A percentile compares a stretch with the other conserved stretches of the same genome.
Evolutionary conservation across 2,113 vertebrate species (phyloP).

Genomic region (Illadopsis cleaveri): DNA sequence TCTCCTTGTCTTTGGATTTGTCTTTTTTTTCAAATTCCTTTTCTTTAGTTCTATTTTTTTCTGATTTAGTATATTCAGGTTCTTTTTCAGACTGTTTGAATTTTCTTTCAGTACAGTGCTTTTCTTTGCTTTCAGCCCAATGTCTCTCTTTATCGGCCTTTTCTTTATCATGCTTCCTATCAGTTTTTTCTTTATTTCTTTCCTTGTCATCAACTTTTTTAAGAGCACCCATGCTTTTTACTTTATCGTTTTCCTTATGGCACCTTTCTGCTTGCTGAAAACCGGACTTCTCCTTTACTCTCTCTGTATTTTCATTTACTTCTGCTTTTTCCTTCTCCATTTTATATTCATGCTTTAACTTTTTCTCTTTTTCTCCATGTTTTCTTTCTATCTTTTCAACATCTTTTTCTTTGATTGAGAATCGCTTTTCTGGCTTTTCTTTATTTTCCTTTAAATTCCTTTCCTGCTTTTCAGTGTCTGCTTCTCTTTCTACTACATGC

Average conservation of each 20-base stretch:
- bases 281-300: constrained; percentile 79
- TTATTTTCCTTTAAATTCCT: constrained; percentile 77
- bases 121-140: constrained; percentile 84
- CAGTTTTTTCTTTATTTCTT: constrained; percentile 88
- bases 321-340: constrained; percentile 85
- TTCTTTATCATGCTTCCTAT: constrained; percentile 89
- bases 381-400: constrained; percentile 87
- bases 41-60: constrained; percentile 86
- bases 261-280: constrained; percentile 82
- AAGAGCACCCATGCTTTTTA: constrained; percentile 73
- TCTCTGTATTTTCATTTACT: constrained; percentile 81
- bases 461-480: constrained; percentile 84
- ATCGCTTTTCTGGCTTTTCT: constrained; percentile 87
- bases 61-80: constrained; percentile 81
- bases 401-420: constrained; percentile 85
- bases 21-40: constrained; percentile 86
- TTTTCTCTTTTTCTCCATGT: constrained; percentile 90
- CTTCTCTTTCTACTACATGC: constrained; percentile 70
- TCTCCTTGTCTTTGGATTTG: constrained; percentile 82
- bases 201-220: constrained; percentile 90
- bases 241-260: constrained; percentile 90
- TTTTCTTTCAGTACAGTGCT: constrained; percentile 83
- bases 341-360: constrained; percentile 84
- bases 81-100: constrained; percentile 84
- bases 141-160: constrained; percentile 84